Evolutionary conservation across 2,113 vertebrate genomes (phyloP), one percentile per base, ranked within the genome.

Genomic region (Entelurus aequoreus): DNA sequence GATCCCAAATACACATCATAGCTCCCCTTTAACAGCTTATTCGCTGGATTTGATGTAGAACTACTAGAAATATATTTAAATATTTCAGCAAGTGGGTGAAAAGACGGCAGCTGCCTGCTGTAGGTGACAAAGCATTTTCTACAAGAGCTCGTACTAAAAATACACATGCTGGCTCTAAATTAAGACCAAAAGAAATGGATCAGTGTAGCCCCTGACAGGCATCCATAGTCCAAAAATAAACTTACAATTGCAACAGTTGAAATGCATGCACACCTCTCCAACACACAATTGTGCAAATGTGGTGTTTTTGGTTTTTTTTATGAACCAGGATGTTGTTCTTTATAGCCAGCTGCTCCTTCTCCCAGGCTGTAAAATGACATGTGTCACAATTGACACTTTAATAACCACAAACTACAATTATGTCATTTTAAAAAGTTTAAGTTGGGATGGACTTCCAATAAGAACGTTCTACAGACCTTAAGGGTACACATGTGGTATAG

Each of bases 251-350:
- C 35, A 46, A 44, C 48, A 19, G 8, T 51, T 50, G 19, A 50
- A 51, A 60, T 46, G 12, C 48, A 61, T 4, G 60, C 42, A 37
- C 52, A 13, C 42, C 52, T 19, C 51, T 54, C 66, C 58, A 47
- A 19, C 52, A 51, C 19, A 6, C 47, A 38, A 21, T 19, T 51
- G 66, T 14, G 13, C 7, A 47, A 65, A 56, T 56, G 38, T 40
- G 21, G 21, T 28, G 21, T 1, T 1, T 28, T 28, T 28, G 1
- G 1, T 28, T 28, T 1, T 9, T 42, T 11, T 12, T 49, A 77
- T 75, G 78, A 81, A 84, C 46, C 80, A 78, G 84, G 84, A 86
- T 81, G 62, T 75, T 60, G 49, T 8, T 6, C 2, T 15, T 19
- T 15, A 8, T 11, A 19, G 42, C 46, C 48, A 56, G 48, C 48